Evolutionary conservation across 2,888 invertebrate species (phyloP).

Genomic region (Drosophila suboccidentalis): DNA sequence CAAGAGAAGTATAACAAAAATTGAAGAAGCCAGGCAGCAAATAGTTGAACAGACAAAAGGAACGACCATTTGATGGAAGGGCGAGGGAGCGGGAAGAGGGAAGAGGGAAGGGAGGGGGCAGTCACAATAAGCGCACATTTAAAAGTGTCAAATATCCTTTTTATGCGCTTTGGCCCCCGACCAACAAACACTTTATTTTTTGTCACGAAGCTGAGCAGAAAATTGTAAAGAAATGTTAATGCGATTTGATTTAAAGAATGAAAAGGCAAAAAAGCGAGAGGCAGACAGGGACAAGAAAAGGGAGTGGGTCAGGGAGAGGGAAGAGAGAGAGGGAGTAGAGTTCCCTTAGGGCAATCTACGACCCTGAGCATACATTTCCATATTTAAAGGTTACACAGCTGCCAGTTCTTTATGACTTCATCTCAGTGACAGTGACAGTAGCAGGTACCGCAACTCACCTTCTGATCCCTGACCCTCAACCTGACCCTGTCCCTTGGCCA

Average conservation of each 20-base stretch:
- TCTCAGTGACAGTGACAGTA: slow-evolving; percentile 35
- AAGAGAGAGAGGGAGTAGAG: slow-evolving; percentile 1
- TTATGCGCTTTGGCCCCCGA: slow-evolving; percentile 74
- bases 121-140: slow-evolving; percentile 81
- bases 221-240: slow-evolving; percentile 82
- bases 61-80: slow-evolving; percentile 27
- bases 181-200: slow-evolving; percentile 76
- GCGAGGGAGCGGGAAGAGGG: slow-evolving; percentile 1
- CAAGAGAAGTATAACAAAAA: slow-evolving; percentile 66
- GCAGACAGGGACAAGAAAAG: slow-evolving; percentile 4
- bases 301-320: background rate
- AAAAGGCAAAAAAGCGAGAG: slow-evolving; percentile 56
- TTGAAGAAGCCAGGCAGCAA: slow-evolving; percentile 72
- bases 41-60: slow-evolving; percentile 75
- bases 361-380: slow-evolving; percentile 72
- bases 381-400: slow-evolving; percentile 69
- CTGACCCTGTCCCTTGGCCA: slow-evolving; percentile 30
- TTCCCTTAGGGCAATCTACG: slow-evolving; percentile 58
- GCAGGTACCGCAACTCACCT: slow-evolving; percentile 29
- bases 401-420: slow-evolving; percentile 72
- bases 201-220: slow-evolving; percentile 74
- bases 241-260: slow-evolving; percentile 81
- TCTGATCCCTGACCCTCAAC: background rate
- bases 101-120: slow-evolving; percentile 34
- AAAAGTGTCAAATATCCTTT: slow-evolving; percentile 82